Percentiles rank a stretch among this genome's conserved stretches.
phyloP scores from a whole-genome alignment of 2,888 invertebrate genomes.

The Leucophora obtusa region DNA sequence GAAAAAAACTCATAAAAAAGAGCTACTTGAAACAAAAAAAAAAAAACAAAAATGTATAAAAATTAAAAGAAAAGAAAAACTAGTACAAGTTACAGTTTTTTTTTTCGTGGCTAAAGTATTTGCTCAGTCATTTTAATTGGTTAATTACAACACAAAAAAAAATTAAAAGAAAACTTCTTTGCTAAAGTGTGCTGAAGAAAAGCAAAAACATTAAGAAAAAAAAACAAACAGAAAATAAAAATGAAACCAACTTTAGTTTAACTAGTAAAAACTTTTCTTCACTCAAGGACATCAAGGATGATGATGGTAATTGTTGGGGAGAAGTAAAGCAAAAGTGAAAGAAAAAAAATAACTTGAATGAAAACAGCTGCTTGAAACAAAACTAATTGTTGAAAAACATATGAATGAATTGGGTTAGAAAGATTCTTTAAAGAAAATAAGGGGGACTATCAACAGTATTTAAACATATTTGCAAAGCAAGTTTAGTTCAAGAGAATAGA shows the following conservation, averaged over 20 bases:
- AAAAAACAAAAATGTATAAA: conserved; percentile 3
- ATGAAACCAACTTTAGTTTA: conserved; percentile 1
- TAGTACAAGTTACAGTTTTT: conserved; percentile 28
- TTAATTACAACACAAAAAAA: conserved; percentile 59
- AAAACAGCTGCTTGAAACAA: conserved; percentile 56
- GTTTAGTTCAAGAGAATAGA: neutral
- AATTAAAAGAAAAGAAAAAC: conserved; percentile 26
- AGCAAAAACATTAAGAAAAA: neutral
- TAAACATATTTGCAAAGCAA: neutral
- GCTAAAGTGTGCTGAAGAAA: neutral
- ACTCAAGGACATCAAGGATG: conserved; percentile 59
- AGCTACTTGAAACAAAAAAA: neutral
- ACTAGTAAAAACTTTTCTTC: conserved; percentile 38
- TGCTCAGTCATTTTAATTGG: conserved; percentile 63
- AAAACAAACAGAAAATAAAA: neutral
- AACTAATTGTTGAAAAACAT: conserved; percentile 53
- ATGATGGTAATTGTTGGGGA: conserved; percentile 49
- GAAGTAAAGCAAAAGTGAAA: conserved; percentile 21
- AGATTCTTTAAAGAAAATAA: neutral
- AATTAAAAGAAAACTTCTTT: conserved; percentile 13
- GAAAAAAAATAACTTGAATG: conserved; percentile 23
- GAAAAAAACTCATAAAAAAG: conserved; percentile 30
- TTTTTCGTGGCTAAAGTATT: conserved; percentile 55
- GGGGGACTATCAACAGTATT: neutral
- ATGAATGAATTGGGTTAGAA: conserved; percentile 52